Percentiles rank a stretch among this genome's conserved stretches.
phyloP scores from a whole-genome alignment of 2,888 invertebrate genomes.

The Dendrolimus pini region DNA sequence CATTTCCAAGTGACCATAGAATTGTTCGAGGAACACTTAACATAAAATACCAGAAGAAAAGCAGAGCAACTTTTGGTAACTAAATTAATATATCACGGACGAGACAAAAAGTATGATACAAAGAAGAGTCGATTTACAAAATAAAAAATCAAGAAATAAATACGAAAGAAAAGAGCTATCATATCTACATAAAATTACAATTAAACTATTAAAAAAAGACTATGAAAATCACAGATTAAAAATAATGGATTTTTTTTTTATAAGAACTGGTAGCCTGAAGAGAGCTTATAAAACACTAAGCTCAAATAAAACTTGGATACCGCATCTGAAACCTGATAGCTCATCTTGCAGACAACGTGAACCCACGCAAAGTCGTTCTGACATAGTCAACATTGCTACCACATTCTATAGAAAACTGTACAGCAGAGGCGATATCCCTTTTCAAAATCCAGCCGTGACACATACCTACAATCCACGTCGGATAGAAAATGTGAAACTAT shows the following conservation, averaged over 20 bases:
- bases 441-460: too few relatives aligned
- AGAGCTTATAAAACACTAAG: slow-evolving; percentile 1
- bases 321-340: too few relatives aligned
- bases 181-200: slow-evolving; percentile 5
- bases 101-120: slow-evolving; percentile 1
- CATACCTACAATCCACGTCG: background rate
- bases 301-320: background rate
- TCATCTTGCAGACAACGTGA: too few relatives aligned
- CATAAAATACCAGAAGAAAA: slow-evolving; percentile 1
- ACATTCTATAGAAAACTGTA: background rate
- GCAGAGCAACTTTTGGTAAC: background rate
- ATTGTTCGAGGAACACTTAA: slow-evolving; percentile 7
- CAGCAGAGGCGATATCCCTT: background rate
- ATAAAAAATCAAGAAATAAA: slow-evolving; percentile 1
- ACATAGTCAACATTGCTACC: slow-evolving; percentile 1
- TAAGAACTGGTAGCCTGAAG: background rate
- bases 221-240: slow-evolving; percentile 1
- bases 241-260: background rate
- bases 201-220: slow-evolving; percentile 1
- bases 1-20: slow-evolving; percentile 6
- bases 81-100: background rate
- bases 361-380: too few relatives aligned
- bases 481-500: too few relatives aligned
- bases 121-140: background rate
- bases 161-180: slow-evolving; percentile 4